These are phyloP conservation scores for Neomicropteryx cornuta DNA, from an alignment of 1,140 invertebrate genomes.

Conservation along the genomic window DNA sequence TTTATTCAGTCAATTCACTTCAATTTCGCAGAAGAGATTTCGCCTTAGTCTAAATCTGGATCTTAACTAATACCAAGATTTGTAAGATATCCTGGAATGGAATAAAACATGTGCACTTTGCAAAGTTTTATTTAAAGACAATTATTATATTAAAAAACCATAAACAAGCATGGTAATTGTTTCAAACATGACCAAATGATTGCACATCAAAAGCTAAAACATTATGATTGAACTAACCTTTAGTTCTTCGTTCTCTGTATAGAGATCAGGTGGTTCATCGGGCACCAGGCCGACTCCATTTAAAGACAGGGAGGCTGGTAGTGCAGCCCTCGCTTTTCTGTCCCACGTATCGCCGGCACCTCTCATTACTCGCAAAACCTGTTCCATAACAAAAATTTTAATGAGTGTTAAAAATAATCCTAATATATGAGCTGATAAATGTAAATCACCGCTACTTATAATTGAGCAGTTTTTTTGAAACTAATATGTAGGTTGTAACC, in stretches of 20 bases:
- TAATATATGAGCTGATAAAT: background rate
- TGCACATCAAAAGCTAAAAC: background rate
- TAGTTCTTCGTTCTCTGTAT: slow-evolving; percentile 82
- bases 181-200: background rate
- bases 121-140: too few relatives aligned
- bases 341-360: slow-evolving; percentile 83
- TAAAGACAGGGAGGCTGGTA: slow-evolving; percentile 73
- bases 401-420: background rate
- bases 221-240: slow-evolving; percentile 45
- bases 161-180: background rate
- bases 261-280: slow-evolving; percentile 73
- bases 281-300: slow-evolving; percentile 71
- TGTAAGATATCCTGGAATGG: too few relatives aligned
- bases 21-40: too few relatives aligned
- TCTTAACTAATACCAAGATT: too few relatives aligned
- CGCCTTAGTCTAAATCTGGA: too few relatives aligned
- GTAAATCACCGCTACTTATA: too few relatives aligned
- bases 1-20: too few relatives aligned
- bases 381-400: background rate
- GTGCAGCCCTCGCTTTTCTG: slow-evolving; percentile 63
- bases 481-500: too few relatives aligned
- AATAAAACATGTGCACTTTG: too few relatives aligned
- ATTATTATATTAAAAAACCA: too few relatives aligned
- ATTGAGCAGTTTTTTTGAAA: too few relatives aligned
- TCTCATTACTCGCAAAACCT: slow-evolving; percentile 66